phyloP scores from a whole-genome alignment of 92 coral and sea anemone genomes.

The Pocillopora grandis region DNA sequence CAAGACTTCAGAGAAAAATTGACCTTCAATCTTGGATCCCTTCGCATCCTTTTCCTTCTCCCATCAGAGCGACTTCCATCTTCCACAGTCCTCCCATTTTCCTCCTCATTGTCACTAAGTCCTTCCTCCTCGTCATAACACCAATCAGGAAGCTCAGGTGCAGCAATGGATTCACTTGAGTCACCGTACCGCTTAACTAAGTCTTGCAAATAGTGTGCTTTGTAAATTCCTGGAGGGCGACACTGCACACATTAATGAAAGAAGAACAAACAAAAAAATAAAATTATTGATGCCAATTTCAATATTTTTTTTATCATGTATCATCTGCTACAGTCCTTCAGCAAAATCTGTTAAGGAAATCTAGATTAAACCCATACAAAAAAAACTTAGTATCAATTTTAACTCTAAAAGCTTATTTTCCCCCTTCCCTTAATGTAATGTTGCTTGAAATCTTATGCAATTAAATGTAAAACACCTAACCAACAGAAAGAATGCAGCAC shows the following conservation, averaged over 20 bases:
- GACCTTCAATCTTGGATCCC: constrained; percentile 71
- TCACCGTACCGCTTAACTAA: constrained; percentile 81
- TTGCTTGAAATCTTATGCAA: too few relatives aligned
- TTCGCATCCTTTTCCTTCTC: constrained; percentile 65
- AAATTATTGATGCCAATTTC: too few relatives aligned
- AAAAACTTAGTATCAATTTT: too few relatives aligned
- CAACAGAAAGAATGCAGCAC: too few relatives aligned
- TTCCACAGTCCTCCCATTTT: constrained; percentile 41
- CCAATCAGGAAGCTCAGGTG: constrained; percentile 96
- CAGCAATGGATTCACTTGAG: constrained; percentile 54
- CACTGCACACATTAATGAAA: constrained; percentile 35
- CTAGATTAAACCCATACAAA: too few relatives aligned
- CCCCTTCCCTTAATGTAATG: too few relatives aligned
- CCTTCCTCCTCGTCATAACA: constrained; percentile 90
- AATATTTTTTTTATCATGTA: too few relatives aligned
- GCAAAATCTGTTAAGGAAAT: too few relatives aligned
- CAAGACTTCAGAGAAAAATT: too few relatives aligned
- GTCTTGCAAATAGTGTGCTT: constrained; percentile 83
- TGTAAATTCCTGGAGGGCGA: constrained; percentile 94
- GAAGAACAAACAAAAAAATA: neutral
- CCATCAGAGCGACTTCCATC: constrained; percentile 71
- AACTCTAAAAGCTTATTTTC: too few relatives aligned
- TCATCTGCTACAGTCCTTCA: too few relatives aligned
- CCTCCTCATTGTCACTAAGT: constrained; percentile 70
- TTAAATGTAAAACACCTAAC: too few relatives aligned